These are phyloP conservation scores for Oryzias javanicus DNA, from an alignment of 2,113 vertebrate species.

Conservation along the genomic window DNA sequence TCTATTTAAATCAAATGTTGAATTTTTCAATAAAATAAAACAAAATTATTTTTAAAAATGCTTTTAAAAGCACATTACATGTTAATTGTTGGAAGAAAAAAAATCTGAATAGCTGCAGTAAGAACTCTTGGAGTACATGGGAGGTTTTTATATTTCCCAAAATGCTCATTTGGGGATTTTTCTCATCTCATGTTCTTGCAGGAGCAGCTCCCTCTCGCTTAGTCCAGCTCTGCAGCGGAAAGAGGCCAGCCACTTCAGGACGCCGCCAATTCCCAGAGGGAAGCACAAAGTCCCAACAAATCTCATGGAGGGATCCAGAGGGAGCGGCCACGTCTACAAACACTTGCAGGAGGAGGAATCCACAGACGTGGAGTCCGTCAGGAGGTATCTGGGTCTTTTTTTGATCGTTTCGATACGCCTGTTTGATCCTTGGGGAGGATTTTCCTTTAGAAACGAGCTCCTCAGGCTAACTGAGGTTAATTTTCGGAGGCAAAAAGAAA, in stretches of 20 bases:
- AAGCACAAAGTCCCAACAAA: constrained; percentile 72
- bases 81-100: too few species aligned
- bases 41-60: too few species aligned
- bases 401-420: constrained; percentile 16
- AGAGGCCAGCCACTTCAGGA: constrained; percentile 81
- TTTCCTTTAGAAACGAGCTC: background rate
- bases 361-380: constrained; percentile 83
- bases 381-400: constrained; percentile 72
- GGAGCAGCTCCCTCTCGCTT: constrained; percentile 87
- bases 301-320: constrained; percentile 78
- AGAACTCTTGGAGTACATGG: too few species aligned
- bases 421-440: constrained; percentile 16
- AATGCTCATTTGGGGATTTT: constrained; percentile 8
- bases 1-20: too few species aligned
- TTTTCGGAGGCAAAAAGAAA: constrained; percentile 36
- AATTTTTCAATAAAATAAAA: too few species aligned
- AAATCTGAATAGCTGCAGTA: too few species aligned
- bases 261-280: constrained; percentile 85
- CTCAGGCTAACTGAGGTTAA: constrained; percentile 47
- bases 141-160: too few species aligned
- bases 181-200: constrained; percentile 46
- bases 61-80: too few species aligned
- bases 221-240: constrained; percentile 84
- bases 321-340: constrained; percentile 82
- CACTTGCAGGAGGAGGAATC: constrained; percentile 89